Percentiles rank a stretch among this genome's conserved stretches.
Evolutionary conservation across 2,797 vertebrate genomes (phyloP).

Genomic region (Hylomyscus alleni): DNA sequence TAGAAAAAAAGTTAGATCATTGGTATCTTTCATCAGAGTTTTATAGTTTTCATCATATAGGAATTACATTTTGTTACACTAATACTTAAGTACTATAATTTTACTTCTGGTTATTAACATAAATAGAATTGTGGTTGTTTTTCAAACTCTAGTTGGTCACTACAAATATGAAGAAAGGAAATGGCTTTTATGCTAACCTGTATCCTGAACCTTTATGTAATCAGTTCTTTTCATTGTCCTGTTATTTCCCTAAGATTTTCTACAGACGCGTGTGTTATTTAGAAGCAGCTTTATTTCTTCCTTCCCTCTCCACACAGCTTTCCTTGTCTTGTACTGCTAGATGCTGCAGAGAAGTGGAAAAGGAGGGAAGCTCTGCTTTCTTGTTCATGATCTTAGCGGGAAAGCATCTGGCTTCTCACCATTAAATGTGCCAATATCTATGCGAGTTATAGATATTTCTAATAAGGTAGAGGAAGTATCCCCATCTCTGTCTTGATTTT

Average conservation of each 20-base stretch:
- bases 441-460: not conserved
- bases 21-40: slow-evolving; percentile 7
- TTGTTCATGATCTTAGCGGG: not conserved
- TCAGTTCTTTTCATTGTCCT: not conserved
- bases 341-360: not conserved
- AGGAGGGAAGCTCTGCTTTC: not conserved
- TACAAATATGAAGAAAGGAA: not conserved
- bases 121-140: slow-evolving; percentile 16
- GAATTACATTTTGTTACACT: not conserved
- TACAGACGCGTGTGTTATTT: not conserved
- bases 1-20: not conserved
- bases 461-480: not conserved
- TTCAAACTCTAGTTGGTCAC: not conserved
- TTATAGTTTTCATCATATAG: slow-evolving; percentile 1
- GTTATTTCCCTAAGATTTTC: not conserved
- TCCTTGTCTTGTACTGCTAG: not conserved
- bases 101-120: slow-evolving; percentile 12
- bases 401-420: slow-evolving; percentile 10
- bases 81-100: not conserved
- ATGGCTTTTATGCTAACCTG: not conserved
- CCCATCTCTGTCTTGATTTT: not conserved
- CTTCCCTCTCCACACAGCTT: not conserved
- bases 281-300: not conserved
- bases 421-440: not conserved
- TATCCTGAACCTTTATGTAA: not conserved